phyloP scores from a whole-genome alignment of 2,888 invertebrate species.

The Trachelus troglodyta region DNA sequence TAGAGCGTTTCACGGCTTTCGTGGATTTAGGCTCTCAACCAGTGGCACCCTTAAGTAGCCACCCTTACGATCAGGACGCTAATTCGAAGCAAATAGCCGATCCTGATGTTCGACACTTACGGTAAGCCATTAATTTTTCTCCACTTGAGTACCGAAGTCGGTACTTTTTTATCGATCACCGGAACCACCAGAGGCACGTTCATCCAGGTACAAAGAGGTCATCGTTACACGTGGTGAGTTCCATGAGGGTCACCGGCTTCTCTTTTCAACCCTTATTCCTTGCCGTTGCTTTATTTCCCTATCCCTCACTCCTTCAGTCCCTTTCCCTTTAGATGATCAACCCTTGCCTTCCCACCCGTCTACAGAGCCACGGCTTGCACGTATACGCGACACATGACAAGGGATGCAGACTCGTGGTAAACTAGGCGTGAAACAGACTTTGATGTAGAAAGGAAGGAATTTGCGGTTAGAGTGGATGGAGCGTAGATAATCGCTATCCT shows the following conservation, averaged over 20 bases:
- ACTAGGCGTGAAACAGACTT: slow-evolving; percentile 50
- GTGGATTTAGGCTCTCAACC: neutral
- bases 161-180: neutral
- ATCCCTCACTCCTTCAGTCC: neutral
- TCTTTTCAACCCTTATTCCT: neutral
- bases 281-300: neutral
- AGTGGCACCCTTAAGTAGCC: neutral
- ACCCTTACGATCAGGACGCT: neutral
- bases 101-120: neutral
- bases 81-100: neutral
- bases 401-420: slow-evolving; percentile 32
- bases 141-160: neutral
- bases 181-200: neutral
- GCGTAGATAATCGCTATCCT: slow-evolving; percentile 46
- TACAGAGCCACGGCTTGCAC: neutral
- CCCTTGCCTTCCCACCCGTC: neutral
- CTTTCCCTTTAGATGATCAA: neutral
- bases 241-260: slow-evolving; percentile 10
- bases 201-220: neutral
- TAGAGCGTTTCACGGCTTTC: slow-evolving; percentile 1
- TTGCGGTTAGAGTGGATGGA: slow-evolving; percentile 44
- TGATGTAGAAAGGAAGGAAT: slow-evolving; percentile 47
- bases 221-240: neutral
- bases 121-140: neutral
- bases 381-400: neutral